phyloP scores from a whole-genome alignment of 2,797 vertebrate genomes.

The Tachyglossus aculeatus region DNA sequence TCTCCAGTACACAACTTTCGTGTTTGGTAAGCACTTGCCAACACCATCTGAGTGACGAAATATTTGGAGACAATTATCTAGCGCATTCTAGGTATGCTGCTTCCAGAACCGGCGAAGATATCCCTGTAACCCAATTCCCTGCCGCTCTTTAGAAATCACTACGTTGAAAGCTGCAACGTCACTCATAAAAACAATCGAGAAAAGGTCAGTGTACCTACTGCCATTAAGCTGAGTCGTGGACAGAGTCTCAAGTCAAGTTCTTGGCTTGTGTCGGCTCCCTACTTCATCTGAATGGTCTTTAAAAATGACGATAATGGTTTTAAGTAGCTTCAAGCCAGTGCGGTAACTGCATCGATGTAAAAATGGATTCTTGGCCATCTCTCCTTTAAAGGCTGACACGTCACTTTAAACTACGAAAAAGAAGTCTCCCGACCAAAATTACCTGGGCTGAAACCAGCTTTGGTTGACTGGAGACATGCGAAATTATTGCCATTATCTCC shows the following conservation, averaged over 20 bases:
- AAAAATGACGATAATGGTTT: constrained; percentile 12
- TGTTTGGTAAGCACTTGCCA: constrained; percentile 36
- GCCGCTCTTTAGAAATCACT: constrained; percentile 22
- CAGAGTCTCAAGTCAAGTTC: constrained; percentile 5
- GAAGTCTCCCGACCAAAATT: constrained; percentile 11
- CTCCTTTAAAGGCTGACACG: background rate
- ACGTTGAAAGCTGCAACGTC: constrained; percentile 29
- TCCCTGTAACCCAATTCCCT: constrained; percentile 52
- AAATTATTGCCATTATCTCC: constrained; percentile 31
- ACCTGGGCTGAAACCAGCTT: background rate
- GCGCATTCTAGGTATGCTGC: constrained; percentile 39
- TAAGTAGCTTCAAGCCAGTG: background rate
- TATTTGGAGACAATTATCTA: constrained; percentile 51
- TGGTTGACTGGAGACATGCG: constrained; percentile 8
- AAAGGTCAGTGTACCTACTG: background rate
- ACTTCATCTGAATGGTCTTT: background rate
- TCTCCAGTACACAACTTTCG: constrained; percentile 30
- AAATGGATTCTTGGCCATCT: background rate
- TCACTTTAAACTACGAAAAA: constrained; percentile 14
- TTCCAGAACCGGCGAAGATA: constrained; percentile 49
- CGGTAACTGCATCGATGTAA: constrained; percentile 1
- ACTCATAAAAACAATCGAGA: constrained; percentile 25
- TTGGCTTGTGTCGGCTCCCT: background rate
- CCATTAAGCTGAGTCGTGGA: constrained; percentile 24
- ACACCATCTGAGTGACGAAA: constrained; percentile 46